These are phyloP conservation scores for Nineta flava DNA, from an alignment of 2,888 invertebrate genomes.

Conservation along the genomic window DNA sequence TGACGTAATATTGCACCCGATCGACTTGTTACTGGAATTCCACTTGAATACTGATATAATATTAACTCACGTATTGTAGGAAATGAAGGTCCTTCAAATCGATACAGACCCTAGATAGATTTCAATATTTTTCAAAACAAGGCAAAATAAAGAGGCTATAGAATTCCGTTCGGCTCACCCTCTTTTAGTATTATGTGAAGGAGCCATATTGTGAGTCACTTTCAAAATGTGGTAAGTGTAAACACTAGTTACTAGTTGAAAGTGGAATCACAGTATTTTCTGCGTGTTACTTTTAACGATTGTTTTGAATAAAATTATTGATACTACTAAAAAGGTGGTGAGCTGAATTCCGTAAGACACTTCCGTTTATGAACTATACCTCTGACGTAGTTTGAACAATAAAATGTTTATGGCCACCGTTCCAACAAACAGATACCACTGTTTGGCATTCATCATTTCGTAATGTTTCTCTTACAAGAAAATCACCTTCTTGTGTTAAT, in stretches of 20 bases:
- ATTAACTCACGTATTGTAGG: conserved; percentile 86
- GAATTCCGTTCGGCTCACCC: too few species aligned
- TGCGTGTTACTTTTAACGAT: too few species aligned
- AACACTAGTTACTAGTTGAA: too few species aligned
- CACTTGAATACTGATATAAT: conserved; percentile 72
- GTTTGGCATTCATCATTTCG: conserved; percentile 84
- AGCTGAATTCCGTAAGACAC: too few species aligned
- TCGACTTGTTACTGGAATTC: conserved; percentile 77
- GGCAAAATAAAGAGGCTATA: background rate
- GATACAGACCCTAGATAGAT: conserved; percentile 60
- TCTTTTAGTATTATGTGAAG: too few species aligned
- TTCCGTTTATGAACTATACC: conserved; percentile 38
- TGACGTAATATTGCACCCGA: conserved; percentile 78
- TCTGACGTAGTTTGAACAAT: conserved; percentile 90
- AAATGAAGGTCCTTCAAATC: conserved; percentile 89
- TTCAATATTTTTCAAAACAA: conserved; percentile 4
- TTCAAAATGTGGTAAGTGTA: too few species aligned
- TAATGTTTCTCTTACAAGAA: conserved; percentile 83
- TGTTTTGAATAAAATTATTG: too few species aligned
- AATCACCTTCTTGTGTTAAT: conserved; percentile 84
- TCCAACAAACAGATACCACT: conserved; percentile 87
- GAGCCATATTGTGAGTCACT: too few species aligned
- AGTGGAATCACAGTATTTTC: too few species aligned
- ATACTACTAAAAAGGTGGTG: too few species aligned
- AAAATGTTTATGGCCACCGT: conserved; percentile 86